Base-by-base conservation (phyloP, 2,113 vertebrate genomes). In the Leptodactylus fuscus region DNA sequence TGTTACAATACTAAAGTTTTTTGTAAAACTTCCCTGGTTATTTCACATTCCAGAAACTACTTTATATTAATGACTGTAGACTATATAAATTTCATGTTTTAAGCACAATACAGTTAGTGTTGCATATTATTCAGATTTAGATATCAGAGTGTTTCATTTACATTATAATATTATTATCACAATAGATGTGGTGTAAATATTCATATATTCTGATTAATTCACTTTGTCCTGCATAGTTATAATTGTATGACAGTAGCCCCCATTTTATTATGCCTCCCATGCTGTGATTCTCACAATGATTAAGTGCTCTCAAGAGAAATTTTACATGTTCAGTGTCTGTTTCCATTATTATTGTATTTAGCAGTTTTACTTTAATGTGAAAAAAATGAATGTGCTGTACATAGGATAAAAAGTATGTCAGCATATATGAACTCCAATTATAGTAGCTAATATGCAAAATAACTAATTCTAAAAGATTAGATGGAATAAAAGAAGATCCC, bases 161-260 rank as follows among this genome's bases (percentile, higher is more conserved):
- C 15, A 34, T 65, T 16, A 32, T 32, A 69, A 36, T 44, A 27
- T 24, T 24, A 82, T 58, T 58, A 27, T 69, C 20, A 49, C 16
- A 51, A 15, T 27, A 60, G 16, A n/a, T 58, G 27, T 36, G 34
- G 49, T 55, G 48, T 53, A 60, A 74, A 74, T 83, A 60, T 83
- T 16, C 27, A 83, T 60, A 51, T 8, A 58, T 83, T 58, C 36
- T 60, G 67, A 58, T 83, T 36, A 71, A 82, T 71, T 51, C n/a
- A 74, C 34, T 74, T 71, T 55, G 5, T 51, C 16, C 13, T 41
- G n/a, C 48, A 51, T 20, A 67, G 27, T 51, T 48, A 49, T 70
- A 51, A 29, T 27, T 81, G 62, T 51, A 81, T 69, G 18, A 81
- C 20, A 36, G 46, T 67, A 81, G 55, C 41, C 27, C 16, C 15